Evolutionary conservation across 2,888 invertebrate species (phyloP).

Genomic region (Ophioninae sp.): DNA sequence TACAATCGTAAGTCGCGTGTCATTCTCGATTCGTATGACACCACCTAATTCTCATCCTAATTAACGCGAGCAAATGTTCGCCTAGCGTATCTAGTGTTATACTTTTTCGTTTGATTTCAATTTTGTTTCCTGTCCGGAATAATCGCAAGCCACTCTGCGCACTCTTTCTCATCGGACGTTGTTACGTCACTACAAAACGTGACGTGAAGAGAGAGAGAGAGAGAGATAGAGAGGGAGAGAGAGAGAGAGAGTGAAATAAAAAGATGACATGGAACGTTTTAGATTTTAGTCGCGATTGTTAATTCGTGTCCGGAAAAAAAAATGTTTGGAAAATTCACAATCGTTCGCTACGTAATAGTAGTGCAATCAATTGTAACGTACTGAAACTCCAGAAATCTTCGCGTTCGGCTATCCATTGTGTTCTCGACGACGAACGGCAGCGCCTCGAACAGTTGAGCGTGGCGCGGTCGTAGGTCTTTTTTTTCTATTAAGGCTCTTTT

Average conservation of each 20-base stretch:
- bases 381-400: background rate
- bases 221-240: no score
- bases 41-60: background rate
- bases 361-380: background rate
- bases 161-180: no score
- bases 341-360: background rate
- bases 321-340: background rate
- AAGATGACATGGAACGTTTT: no score
- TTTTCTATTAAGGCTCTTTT: background rate
- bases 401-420: no score
- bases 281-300: no score
- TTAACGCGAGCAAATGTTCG: background rate
- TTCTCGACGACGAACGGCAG: no score
- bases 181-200: no score
- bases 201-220: no score
- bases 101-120: background rate
- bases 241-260: no score
- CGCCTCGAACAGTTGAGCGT: no score
- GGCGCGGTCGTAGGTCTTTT: background rate
- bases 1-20: background rate
- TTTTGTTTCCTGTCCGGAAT: background rate
- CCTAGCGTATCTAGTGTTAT: background rate
- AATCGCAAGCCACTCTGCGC: no score
- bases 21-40: slow-evolving; percentile 4
- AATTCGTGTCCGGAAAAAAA: background rate